Conservation (phyloP, 2,113 vertebrate genomes). For the Corvus moneduloides region DNA sequence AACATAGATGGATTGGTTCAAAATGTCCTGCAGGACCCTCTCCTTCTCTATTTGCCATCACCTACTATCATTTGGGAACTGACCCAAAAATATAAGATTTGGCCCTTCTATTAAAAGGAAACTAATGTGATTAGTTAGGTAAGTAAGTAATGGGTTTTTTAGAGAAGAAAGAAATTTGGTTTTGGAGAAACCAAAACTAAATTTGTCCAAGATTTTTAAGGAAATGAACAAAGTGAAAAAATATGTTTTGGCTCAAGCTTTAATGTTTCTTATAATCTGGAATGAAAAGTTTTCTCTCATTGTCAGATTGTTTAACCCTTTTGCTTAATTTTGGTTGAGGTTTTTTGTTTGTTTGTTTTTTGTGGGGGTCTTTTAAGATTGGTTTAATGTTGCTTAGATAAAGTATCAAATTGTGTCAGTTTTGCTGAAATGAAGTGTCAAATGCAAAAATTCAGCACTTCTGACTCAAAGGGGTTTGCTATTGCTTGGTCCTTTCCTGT, state of each 20-base stretch:
- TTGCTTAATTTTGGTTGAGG: background rate
- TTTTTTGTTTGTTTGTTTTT: background rate
- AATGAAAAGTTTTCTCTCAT: background rate
- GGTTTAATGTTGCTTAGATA: background rate
- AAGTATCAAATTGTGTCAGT: background rate
- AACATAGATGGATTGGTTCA: background rate
- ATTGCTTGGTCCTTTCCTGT: background rate
- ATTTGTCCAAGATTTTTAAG: background rate
- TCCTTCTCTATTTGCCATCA: background rate
- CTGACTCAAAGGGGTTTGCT: background rate
- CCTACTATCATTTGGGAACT: background rate
- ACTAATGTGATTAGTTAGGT: background rate
- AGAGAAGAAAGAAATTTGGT: background rate
- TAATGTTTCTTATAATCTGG: background rate
- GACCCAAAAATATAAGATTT: background rate
- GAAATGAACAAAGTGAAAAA: background rate
- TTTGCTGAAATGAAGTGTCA: background rate
- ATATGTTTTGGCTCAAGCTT: background rate
- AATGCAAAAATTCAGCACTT: background rate
- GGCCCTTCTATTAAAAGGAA: background rate
- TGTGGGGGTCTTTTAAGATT: background rate
- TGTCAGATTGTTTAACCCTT: background rate
- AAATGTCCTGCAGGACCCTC: background rate
- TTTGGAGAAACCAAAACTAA: background rate
- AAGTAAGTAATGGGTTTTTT: background rate